A percentile compares a stretch with the other conserved stretches of the same genome.
Evolutionary conservation across 2,888 invertebrate species (phyloP).

Genomic region (Cheilosia impressa): DNA sequence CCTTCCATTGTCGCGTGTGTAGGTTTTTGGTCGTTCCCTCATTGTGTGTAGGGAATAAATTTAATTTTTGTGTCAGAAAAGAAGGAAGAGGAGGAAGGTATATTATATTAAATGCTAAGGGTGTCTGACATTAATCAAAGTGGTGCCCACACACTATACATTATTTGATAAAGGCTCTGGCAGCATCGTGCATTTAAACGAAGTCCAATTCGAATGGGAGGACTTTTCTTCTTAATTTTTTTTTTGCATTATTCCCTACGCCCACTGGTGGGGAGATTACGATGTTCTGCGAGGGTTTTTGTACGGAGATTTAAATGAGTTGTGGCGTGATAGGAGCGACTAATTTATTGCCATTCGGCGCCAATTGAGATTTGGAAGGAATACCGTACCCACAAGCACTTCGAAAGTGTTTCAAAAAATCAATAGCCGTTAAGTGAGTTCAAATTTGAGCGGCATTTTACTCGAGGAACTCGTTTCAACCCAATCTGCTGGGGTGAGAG

Average conservation of each 20-base stretch:
- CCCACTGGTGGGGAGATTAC: conserved; percentile 33
- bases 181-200: conserved; percentile 33
- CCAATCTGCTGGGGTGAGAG: no score
- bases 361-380: background rate
- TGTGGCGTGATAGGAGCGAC: background rate
- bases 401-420: no score
- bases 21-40: conserved; percentile 43
- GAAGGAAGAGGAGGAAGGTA: conserved; percentile 28
- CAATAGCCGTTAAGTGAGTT: no score
- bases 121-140: conserved; percentile 66
- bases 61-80: conserved; percentile 56
- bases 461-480: no score
- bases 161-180: conserved; percentile 25
- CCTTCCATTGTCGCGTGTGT: conserved; percentile 65
- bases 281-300: conserved; percentile 7
- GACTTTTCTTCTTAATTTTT: background rate
- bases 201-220: conserved; percentile 38
- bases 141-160: conserved; percentile 50
- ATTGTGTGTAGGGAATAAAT: conserved; percentile 46
- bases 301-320: background rate
- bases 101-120: conserved; percentile 36
- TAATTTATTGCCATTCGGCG: conserved; percentile 10
- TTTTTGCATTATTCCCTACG: conserved; percentile 37
- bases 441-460: no score
- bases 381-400: background rate